These are phyloP conservation scores for Listronotus bonariensis DNA, from an alignment of 1,140 invertebrate species.

Conservation along the genomic window DNA sequence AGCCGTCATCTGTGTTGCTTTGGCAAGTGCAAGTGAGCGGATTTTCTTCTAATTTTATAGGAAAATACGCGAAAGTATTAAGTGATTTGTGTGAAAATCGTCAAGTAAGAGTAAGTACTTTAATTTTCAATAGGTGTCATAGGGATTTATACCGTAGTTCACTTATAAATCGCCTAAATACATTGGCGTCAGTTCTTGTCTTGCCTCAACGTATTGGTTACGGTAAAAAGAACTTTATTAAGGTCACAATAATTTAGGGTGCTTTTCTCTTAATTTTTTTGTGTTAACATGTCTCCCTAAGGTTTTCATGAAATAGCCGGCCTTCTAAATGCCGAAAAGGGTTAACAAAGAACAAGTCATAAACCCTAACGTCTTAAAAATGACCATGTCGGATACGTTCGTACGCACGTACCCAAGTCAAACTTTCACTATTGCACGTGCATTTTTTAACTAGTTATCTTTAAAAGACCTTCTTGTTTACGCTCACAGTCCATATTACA, in stretches of 20 bases:
- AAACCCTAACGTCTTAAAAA: conserved; percentile 12
- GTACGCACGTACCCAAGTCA: conserved; percentile 25
- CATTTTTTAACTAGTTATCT: conserved; percentile 19
- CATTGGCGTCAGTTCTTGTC: conserved; percentile 46
- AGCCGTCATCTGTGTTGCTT: conserved; percentile 54
- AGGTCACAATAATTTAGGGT: conserved; percentile 9
- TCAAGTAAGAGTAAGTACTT: conserved; percentile 32
- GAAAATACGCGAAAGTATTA: conserved; percentile 44
- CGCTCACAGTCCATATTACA: conserved; percentile 3
- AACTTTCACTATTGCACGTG: conserved; percentile 36
- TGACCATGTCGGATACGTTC: conserved; percentile 24
- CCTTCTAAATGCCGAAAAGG: too few species aligned
- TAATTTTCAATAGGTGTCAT: conserved; percentile 44
- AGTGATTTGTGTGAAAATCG: conserved; percentile 40
- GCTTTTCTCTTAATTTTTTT: neutral
- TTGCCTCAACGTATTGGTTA: conserved; percentile 27
- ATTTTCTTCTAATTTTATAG: conserved; percentile 43
- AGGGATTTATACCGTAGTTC: conserved; percentile 47
- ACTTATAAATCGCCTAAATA: conserved; percentile 48
- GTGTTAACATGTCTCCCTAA: neutral
- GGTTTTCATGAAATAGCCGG: neutral
- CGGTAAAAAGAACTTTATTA: conserved; percentile 24
- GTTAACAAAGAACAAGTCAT: neutral
- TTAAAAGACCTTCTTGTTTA: conserved; percentile 18
- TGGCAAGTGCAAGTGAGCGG: conserved; percentile 47